A percentile compares a stretch with the other conserved stretches of the same genome.
These are phyloP conservation scores for Lordiphosa mommai DNA, from an alignment of 1,140 invertebrate species.

Conservation along the genomic window DNA sequence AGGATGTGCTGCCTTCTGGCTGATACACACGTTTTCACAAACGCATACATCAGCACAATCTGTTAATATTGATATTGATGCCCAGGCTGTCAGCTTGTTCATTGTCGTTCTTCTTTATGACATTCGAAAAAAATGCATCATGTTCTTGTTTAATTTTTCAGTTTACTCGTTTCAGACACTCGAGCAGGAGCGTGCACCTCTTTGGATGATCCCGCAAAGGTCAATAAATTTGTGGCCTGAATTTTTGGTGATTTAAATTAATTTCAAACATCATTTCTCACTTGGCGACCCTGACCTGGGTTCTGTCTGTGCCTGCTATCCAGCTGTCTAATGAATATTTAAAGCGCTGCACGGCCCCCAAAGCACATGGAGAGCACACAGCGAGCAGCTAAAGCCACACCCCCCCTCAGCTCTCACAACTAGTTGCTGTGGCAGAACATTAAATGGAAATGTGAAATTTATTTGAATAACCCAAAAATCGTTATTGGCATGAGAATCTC, in stretches of 20 bases:
- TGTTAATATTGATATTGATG: too few species aligned
- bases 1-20: too few species aligned
- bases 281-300: slow-evolving; percentile 44
- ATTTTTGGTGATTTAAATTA: slow-evolving; percentile 73
- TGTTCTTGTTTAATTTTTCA: too few species aligned
- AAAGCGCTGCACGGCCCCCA: slow-evolving; percentile 52
- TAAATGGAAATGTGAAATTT: slow-evolving; percentile 48
- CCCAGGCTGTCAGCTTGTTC: too few species aligned
- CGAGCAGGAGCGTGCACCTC: slow-evolving; percentile 11
- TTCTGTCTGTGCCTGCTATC: slow-evolving; percentile 17
- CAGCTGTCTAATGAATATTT: slow-evolving; percentile 68
- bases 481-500: not conserved
- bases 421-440: slow-evolving; percentile 50
- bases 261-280: slow-evolving; percentile 73
- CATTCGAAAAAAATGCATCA: too few species aligned
- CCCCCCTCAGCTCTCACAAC: slow-evolving; percentile 8
- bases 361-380: not conserved
- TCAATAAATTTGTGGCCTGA: slow-evolving; percentile 46
- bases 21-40: too few species aligned
- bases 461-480: slow-evolving; percentile 34
- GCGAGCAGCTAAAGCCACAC: slow-evolving; percentile 11
- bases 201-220: slow-evolving; percentile 36
- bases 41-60: too few species aligned
- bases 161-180: too few species aligned
- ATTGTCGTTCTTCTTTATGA: too few species aligned